Evolutionary conservation across 1,140 invertebrate species (phyloP).

Genomic region (Caenorhabditis inopinata): DNA sequence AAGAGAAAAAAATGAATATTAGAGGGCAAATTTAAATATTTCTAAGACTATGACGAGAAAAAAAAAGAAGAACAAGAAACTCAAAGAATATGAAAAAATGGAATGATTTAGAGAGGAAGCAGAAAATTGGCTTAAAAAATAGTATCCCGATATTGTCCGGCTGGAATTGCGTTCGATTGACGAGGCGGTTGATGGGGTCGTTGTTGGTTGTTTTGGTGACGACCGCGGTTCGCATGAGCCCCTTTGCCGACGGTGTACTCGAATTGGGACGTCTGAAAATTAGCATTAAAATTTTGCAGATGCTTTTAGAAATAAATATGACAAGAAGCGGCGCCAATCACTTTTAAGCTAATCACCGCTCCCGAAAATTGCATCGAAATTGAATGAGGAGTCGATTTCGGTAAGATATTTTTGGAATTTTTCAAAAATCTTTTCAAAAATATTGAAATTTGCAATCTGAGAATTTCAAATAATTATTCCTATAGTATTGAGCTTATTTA

Average conservation of each 20-base stretch:
- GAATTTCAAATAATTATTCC: too few relatives aligned
- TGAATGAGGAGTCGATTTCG: conserved; percentile 21
- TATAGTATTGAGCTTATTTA: too few relatives aligned
- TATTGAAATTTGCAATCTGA: not conserved
- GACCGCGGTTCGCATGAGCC: conserved; percentile 56
- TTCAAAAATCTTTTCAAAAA: not conserved
- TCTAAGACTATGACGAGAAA: not conserved
- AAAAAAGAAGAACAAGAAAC: not conserved
- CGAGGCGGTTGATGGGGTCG: not conserved
- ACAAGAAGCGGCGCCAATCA: not conserved
- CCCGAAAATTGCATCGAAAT: not conserved
- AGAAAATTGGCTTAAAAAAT: conserved; percentile 26
- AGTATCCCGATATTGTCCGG: conserved; percentile 40
- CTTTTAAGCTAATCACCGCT: too few relatives aligned
- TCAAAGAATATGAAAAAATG: not conserved
- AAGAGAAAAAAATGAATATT: too few relatives aligned
- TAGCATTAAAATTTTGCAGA: not conserved
- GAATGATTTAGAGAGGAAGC: not conserved
- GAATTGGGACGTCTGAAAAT: conserved; percentile 58
- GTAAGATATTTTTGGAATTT: not conserved
- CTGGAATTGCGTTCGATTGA: conserved; percentile 18
- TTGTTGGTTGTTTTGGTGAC: conserved; percentile 39
- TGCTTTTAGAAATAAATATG: not conserved
- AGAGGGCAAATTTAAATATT: too few relatives aligned
- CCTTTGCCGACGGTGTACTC: conserved; percentile 62